These are phyloP conservation scores for Morpho achilles DNA, from an alignment of 2,888 invertebrate species.

Conservation along the genomic window DNA sequence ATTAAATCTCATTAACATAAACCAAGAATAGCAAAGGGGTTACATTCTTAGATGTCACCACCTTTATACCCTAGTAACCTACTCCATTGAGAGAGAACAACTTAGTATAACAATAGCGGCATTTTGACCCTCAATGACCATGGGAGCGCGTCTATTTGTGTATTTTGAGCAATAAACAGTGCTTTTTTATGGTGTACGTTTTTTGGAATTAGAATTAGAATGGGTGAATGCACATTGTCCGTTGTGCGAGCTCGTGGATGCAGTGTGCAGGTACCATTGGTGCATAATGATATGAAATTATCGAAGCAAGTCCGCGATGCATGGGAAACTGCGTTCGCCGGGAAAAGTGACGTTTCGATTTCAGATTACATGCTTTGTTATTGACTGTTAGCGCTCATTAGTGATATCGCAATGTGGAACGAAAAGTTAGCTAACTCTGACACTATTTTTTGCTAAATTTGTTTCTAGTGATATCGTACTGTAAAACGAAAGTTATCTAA, in stretches of 20 bases:
- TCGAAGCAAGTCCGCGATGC: slow-evolving; percentile 54
- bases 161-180: slow-evolving; percentile 79
- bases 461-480: too few relatives aligned
- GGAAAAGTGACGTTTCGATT: slow-evolving; percentile 53
- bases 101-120: slow-evolving; percentile 67
- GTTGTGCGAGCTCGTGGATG: slow-evolving; percentile 76
- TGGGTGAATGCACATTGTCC: slow-evolving; percentile 74
- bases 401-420: too few relatives aligned
- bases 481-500: too few relatives aligned
- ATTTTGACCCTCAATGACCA: slow-evolving; percentile 72
- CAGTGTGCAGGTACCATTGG: slow-evolving; percentile 65
- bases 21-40: slow-evolving; percentile 51
- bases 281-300: slow-evolving; percentile 74
- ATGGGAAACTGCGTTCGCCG: slow-evolving; percentile 64
- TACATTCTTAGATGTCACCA: slow-evolving; percentile 70
- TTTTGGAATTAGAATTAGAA: slow-evolving; percentile 63
- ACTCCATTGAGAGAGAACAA: slow-evolving; percentile 65
- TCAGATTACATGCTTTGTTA: slow-evolving; percentile 40
- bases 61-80: slow-evolving; percentile 71
- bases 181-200: slow-evolving; percentile 74
- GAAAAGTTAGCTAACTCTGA: too few relatives aligned
- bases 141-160: slow-evolving; percentile 71
- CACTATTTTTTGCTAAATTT: too few relatives aligned
- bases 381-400: background rate
- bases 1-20: slow-evolving; percentile 78